These are phyloP conservation scores for Drosophila prolongata DNA, from an alignment of 2,888 invertebrate genomes.

Conservation along the genomic window DNA sequence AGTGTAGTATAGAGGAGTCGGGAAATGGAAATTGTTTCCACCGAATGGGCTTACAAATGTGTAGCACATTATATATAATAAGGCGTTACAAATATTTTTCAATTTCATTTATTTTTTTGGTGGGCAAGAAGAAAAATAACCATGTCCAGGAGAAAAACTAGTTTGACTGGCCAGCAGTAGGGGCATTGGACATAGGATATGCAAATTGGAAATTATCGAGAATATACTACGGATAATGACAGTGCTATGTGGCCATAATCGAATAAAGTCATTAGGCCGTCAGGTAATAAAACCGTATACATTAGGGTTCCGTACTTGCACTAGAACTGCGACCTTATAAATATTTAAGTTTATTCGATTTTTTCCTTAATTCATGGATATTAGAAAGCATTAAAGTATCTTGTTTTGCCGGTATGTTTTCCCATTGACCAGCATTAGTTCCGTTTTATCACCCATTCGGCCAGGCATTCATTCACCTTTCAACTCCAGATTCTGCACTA, in stretches of 20 bases:
- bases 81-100: constrained; percentile 79
- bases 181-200: constrained; percentile 12
- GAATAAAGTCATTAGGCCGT: constrained; percentile 14
- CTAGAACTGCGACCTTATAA: not conserved
- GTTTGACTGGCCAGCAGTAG: constrained; percentile 22
- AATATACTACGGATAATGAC: constrained; percentile 20
- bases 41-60: constrained; percentile 59
- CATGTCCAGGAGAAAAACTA: constrained; percentile 15
- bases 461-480: constrained; percentile 37
- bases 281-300: not conserved
- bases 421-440: constrained; percentile 12
- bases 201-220: constrained; percentile 29
- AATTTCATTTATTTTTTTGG: constrained; percentile 68
- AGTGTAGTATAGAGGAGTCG: constrained; percentile 36
- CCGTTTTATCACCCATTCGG: constrained; percentile 11
- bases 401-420: not conserved
- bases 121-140: constrained; percentile 11
- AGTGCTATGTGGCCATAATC: constrained; percentile 17
- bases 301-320: not conserved
- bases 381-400: too few species aligned
- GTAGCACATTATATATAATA: constrained; percentile 76
- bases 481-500: constrained; percentile 65
- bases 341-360: too few species aligned
- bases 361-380: too few species aligned
- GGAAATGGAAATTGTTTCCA: constrained; percentile 77